A percentile compares a stretch with the other conserved stretches of the same genome.
Evolutionary conservation across 2,888 invertebrate species (phyloP).

Genomic region (Himalopsyche japonica): DNA sequence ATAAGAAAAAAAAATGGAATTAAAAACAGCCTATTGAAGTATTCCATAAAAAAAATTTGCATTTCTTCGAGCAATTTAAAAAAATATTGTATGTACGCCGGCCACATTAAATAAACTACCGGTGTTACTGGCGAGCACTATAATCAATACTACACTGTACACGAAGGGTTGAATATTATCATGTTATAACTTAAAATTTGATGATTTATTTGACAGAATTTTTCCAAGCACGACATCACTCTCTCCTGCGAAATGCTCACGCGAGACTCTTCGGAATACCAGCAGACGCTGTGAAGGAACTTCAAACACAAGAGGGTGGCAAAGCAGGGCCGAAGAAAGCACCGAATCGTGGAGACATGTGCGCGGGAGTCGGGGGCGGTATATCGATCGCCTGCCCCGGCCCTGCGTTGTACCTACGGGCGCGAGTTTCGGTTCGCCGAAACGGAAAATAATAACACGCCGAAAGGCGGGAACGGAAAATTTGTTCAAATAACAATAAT

Average conservation of each 20-base stretch:
- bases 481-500: background rate
- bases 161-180: too few species aligned
- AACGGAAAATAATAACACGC: background rate
- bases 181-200: too few species aligned
- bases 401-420: background rate
- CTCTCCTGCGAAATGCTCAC: background rate
- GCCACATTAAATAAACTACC: too few species aligned
- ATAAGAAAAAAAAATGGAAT: too few species aligned
- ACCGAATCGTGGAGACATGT: background rate
- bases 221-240: background rate
- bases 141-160: too few species aligned
- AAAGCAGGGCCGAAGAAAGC: background rate
- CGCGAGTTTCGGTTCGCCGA: background rate
- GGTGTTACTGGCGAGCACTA: too few species aligned
- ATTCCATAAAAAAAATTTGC: too few species aligned
- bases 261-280: background rate
- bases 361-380: constrained; percentile 2
- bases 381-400: constrained; percentile 15
- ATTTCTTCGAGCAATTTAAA: too few species aligned
- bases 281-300: background rate
- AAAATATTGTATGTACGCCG: too few species aligned
- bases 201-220: too few species aligned
- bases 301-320: background rate
- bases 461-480: background rate
- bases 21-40: too few species aligned